Base-by-base conservation (phyloP, 2,113 vertebrate species). In the Xiphophorus hellerii region DNA sequence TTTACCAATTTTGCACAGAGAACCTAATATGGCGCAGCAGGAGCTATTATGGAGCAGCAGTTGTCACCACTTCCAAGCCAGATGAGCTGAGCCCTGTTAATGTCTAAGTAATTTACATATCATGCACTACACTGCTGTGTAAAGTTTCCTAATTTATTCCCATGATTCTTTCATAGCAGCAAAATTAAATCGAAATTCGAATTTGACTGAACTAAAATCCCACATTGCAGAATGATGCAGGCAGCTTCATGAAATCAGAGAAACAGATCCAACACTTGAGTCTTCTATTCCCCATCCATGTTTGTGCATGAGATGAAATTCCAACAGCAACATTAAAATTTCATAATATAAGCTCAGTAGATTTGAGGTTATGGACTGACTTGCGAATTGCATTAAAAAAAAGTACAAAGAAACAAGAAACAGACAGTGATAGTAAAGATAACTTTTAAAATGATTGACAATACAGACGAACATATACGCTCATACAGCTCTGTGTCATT, bases 21-120 rank as follows among this genome's bases (percentile, higher is more conserved):
- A 48, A 58, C 22, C 31, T 54, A 69, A 71, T 84, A 84, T 83
- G 63, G 78, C 83, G 28, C 76, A 71, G 39, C 39, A 48, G 15
- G 17, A 58, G 51, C 31, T 37, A 69, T 73, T 86, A 86, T 87
- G 66, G 80, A 84, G 30, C 76, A 71, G 70, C 73, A 69, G 70
- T 80, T 79, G 72, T 74, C 73, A 77, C 68, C 9, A 64, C 75
- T 25, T 68, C 70, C 31, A 37, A 72, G 61, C 65, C 80, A 82
- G 81, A 82, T 75, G 65, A 71, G 44, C 66, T 62, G 33, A 81
- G 30, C 54, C 66, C 42, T 58, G 4, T 61, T 15, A 9, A 61
- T 73, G 39, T 78, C 79, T 79, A 66, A 64, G 69, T 71, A 27
- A 74, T 74, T 81, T 76, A 76, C 66, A 77, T 72, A 10, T 11